Evolutionary conservation across 2,888 invertebrate species (phyloP), one percentile per base, ranked within the genome.

Genomic region (Melieria picta): DNA sequence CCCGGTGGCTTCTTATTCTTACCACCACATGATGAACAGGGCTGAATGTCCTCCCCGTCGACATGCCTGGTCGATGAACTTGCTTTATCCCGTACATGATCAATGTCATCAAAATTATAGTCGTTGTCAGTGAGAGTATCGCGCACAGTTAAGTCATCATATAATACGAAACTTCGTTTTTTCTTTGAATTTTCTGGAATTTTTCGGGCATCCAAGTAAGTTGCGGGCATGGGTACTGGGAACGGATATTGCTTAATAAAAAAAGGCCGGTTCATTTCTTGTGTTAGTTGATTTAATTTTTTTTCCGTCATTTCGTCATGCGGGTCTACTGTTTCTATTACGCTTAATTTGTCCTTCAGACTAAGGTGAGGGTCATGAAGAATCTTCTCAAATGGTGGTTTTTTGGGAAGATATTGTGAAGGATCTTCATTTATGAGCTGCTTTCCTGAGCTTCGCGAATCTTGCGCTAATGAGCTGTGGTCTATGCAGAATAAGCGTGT

Each of bases 81-180:
- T n/a, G 47, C 30, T 10, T 10, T 47, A 7, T 6, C 50, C n/a
- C 11, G 30, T 55, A 9, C 13, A 43, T 55, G 43, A 7, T 43
- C 45, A 47, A 57, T n/a, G 7, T 13, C n/a, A 6, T 77, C 76
- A 46, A 73, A 75, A 43, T 77, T 69, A 43, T 76, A 70, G 9
- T 75, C 72, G 42, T 69, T 72, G 16, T 69, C 68, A 11, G 63
- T 64, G 55, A 76, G 68, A 1, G 69, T 72, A 10, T 78, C 78
- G 7, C 69, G 75, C 52, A 78, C 71, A 10, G 74, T 74, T 43
- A 79, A 64, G 69, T 78, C 77, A 57, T 79, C 79, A 55, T 78
- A 77, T 10, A 76, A 57, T 0, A 76, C 7, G 30, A 62, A 75
- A 46, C 73, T 75, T 46, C 72, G 57, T 52, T 74, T 75, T 42